Percentiles rank a stretch among this genome's conserved stretches.
phyloP scores from a whole-genome alignment of 2,797 vertebrate species.

The Enteromius viviparus region DNA sequence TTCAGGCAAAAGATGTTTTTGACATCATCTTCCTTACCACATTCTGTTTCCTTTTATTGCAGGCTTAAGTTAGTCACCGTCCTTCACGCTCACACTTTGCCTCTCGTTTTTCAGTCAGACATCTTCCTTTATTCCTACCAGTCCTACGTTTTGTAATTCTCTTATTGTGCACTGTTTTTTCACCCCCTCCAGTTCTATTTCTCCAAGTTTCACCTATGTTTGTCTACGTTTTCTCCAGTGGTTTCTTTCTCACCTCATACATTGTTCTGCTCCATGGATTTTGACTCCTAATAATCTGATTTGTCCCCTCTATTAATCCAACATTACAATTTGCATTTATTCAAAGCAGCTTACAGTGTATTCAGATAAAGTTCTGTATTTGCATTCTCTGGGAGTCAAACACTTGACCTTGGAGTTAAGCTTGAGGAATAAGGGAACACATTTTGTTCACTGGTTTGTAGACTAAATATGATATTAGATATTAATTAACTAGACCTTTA shows the following conservation, averaged over 20 bases:
- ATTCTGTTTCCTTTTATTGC: conserved; percentile 47
- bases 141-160: not conserved
- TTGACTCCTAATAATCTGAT: conserved; percentile 34
- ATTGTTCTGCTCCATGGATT: not conserved
- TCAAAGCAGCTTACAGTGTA: not conserved
- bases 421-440: not conserved
- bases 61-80: conserved; percentile 12
- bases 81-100: conserved; percentile 22
- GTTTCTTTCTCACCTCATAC: not conserved
- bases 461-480: not conserved
- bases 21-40: conserved; percentile 46
- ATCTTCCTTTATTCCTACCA: not conserved
- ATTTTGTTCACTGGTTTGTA: not conserved
- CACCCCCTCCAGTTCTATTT: not conserved
- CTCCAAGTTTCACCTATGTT: conserved; percentile 3
- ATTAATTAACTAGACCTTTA: not conserved
- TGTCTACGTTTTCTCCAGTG: not conserved
- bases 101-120: conserved; percentile 17
- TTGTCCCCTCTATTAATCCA: conserved; percentile 31
- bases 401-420: conserved; percentile 5
- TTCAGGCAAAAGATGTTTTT: conserved; percentile 38
- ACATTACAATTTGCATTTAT: not conserved
- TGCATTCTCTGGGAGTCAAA: not conserved
- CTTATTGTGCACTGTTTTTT: conserved; percentile 11
- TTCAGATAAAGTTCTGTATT: not conserved